Evolutionary conservation across 1,140 invertebrate species (phyloP), one percentile per base, ranked within the genome.

Genomic region (Mactra quadrangularis): DNA sequence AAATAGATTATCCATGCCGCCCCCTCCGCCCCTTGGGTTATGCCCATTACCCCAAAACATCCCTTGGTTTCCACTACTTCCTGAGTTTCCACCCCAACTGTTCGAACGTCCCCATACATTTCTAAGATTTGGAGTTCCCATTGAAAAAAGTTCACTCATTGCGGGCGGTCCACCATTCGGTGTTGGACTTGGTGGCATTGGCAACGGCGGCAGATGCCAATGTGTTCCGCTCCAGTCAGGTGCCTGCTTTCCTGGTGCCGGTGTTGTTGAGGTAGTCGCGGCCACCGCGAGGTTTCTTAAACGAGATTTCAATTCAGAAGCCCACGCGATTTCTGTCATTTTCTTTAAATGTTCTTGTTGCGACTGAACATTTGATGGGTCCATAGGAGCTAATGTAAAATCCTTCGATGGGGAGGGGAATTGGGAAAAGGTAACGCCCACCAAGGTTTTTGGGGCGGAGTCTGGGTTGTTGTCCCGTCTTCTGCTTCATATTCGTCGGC

Each of bases 401-500:
- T 75, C 72, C 11, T 29, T 47, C 17, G 27, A 17, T 19, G 72
- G 72, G 9, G 72, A 75, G 6, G 72, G 0, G 72, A 60, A 4
- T 19, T 60, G 0, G 52, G 47, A 3, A 22, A 45, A 60, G n/a
- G 72, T 15, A 15, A 31, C 55, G n/a, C 13, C 53, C 38, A n/a
- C 55, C 31, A 31, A 22, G 50, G 29, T 17, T 35, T 57, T 27
- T 15, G 3, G 3, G 72, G 33, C 15, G 55, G 38, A 4, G 55
- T 9, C 31, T 9, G 33, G 1, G 33, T 35, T 1, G 1, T 41
- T 25, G 72, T 75, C 1, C 31, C 72, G 55, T 78, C 75, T 53
- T 78, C 75, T 1, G 35, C 27, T 55, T 78, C 75, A 31, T 6
- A 33, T 62, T 78, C 75, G 9, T 78, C 75, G n/a, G 72, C 55